These are phyloP conservation scores for Pteruthius melanotis DNA, from an alignment of 2,113 vertebrate species.

Conservation along the genomic window DNA sequence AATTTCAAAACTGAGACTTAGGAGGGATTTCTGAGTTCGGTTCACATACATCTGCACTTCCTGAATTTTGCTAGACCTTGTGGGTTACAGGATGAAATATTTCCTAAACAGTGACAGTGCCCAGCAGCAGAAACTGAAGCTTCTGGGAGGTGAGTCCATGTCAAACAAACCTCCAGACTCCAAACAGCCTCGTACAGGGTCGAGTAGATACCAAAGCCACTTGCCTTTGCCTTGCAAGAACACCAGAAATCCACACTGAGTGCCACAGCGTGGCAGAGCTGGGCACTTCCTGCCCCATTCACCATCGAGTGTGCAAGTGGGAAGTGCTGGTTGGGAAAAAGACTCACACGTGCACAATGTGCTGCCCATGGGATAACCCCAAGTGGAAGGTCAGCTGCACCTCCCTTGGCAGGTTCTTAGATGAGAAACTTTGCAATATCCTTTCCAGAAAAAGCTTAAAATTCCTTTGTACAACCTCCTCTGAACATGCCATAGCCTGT, in stretches of 20 bases:
- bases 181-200: rapidly evolving
- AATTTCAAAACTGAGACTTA: not conserved
- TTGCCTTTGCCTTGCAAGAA: not conserved
- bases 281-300: not conserved
- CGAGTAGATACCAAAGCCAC: not conserved
- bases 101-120: not conserved
- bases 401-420: not conserved
- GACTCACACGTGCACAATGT: rapidly evolving
- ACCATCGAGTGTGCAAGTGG: rapidly evolving
- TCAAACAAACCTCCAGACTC: not conserved
- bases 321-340: not conserved
- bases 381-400: not conserved
- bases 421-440: not conserved
- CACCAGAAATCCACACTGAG: not conserved
- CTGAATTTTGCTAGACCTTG: not conserved
- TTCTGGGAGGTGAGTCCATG: not conserved
- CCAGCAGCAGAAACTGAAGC: not conserved
- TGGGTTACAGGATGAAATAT: not conserved
- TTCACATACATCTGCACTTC: not conserved
- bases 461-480: not conserved
- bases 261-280: not conserved
- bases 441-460: not conserved
- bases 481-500: not conserved
- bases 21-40: not conserved
- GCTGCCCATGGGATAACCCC: rapidly evolving